Conservation (phyloP, 2,113 vertebrate species). For the Rhabdornis inornatus region DNA sequence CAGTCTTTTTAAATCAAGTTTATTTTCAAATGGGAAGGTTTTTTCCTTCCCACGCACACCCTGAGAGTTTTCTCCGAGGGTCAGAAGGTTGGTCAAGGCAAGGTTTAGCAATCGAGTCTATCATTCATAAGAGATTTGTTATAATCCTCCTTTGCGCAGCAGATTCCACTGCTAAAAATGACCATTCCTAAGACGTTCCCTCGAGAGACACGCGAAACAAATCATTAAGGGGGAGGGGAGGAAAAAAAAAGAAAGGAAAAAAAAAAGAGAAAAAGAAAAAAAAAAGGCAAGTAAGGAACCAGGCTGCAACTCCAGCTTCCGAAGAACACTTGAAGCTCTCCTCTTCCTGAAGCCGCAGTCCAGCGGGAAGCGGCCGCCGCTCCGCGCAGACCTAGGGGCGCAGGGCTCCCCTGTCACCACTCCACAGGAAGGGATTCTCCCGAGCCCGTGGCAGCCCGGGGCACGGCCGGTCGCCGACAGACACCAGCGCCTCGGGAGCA, state of each 20-base stretch:
- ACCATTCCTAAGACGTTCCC: conserved; percentile 29
- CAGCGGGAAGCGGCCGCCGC: not conserved
- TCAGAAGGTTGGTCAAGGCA: conserved; percentile 16
- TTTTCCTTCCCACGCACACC: conserved; percentile 11
- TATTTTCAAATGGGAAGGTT: not conserved
- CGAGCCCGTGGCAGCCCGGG: not conserved
- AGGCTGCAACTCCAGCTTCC: conserved; percentile 7
- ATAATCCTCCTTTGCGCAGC: conserved; percentile 42
- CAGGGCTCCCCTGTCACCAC: not conserved
- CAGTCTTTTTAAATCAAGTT: not conserved
- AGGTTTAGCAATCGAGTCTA: conserved; percentile 17
- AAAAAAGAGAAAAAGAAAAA: fast-evolving
- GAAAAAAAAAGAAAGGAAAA: fast-evolving
- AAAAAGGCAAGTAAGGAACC: not conserved
- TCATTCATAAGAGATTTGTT: conserved; percentile 30
- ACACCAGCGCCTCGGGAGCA: not conserved
- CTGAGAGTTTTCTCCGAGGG: conserved; percentile 1
- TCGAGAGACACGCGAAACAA: not conserved
- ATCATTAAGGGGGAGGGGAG: not conserved
- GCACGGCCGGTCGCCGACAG: not conserved
- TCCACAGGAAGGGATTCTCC: not conserved
- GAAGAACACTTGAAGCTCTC: conserved; percentile 3
- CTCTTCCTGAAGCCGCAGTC: not conserved
- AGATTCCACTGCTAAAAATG: conserved; percentile 43
- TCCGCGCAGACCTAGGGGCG: not conserved